These are phyloP conservation scores for Pogona vitticeps DNA, from an alignment of 2,113 vertebrate genomes.

Conservation along the genomic window DNA sequence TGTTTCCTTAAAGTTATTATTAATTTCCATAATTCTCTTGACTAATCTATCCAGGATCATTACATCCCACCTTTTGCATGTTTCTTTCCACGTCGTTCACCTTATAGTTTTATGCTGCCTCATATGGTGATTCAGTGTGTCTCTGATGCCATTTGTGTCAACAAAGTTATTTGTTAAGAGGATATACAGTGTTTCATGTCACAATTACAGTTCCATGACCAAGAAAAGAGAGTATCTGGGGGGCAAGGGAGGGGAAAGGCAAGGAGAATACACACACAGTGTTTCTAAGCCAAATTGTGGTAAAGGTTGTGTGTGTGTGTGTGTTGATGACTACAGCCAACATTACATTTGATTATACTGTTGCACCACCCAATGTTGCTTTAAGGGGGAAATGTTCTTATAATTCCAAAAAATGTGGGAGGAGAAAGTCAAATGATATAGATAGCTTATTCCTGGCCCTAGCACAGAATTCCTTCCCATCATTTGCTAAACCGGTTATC, in stretches of 20 bases:
- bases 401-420: not conserved
- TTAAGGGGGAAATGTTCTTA: conserved; percentile 30
- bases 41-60: not conserved
- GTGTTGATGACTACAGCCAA: not conserved
- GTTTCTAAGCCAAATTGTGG: conserved; percentile 4
- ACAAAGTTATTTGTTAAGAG: not conserved
- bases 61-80: not conserved
- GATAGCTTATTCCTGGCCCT: conserved; percentile 26
- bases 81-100: too few species aligned
- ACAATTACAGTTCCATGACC: not conserved
- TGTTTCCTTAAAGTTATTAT: too few species aligned
- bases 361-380: conserved; percentile 11
- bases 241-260: not conserved
- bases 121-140: not conserved
- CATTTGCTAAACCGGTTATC: conserved; percentile 18
- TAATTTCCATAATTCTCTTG: not conserved
- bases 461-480: conserved; percentile 24
- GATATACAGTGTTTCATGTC: not conserved
- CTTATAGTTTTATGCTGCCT: not conserved
- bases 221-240: accelerated
- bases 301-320: conserved; percentile 6
- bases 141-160: not conserved
- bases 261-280: not conserved
- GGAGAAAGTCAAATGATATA: conserved; percentile 17
- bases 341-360: conserved; percentile 13